phyloP scores from a whole-genome alignment of 2,797 vertebrate species.

The Rhinophrynus dorsalis region DNA sequence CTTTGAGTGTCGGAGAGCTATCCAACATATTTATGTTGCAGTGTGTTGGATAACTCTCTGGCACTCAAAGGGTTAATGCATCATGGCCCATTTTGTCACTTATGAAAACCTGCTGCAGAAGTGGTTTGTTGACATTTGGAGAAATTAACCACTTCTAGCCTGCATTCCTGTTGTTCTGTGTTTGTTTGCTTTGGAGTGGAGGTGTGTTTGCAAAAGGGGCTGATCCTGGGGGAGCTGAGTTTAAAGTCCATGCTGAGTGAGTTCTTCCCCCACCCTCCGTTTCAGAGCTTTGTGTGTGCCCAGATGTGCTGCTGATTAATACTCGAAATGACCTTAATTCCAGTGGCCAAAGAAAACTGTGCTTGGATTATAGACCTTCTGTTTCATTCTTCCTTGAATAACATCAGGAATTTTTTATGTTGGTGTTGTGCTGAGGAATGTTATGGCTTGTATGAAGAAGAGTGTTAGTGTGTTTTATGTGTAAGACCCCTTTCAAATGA shows the following conservation, averaged over 20 bases:
- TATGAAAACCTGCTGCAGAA: too few species aligned
- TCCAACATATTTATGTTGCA: too few species aligned
- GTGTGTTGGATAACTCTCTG: too few species aligned
- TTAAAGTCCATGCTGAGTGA: constrained; percentile 9
- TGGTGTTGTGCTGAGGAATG: too few species aligned
- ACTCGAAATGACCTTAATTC: background rate
- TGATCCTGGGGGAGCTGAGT: background rate
- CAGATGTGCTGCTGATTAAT: background rate
- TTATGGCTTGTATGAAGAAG: too few species aligned
- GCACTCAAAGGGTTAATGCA: too few species aligned
- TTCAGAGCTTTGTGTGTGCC: background rate
- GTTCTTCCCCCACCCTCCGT: background rate
- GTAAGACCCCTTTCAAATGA: too few species aligned
- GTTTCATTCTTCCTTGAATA: background rate
- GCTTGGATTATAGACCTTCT: background rate
- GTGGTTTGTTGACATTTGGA: background rate
- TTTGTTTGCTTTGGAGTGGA: background rate
- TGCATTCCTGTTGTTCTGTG: background rate
- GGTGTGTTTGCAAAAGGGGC: background rate
- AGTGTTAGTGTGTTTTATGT: too few species aligned
- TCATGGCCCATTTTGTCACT: too few species aligned
- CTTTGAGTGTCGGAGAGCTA: too few species aligned
- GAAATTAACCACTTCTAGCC: background rate
- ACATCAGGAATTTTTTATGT: background rate
- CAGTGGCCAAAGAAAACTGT: background rate